phyloP scores from a whole-genome alignment of 1,140 invertebrate genomes.

The Grapholita molesta region DNA sequence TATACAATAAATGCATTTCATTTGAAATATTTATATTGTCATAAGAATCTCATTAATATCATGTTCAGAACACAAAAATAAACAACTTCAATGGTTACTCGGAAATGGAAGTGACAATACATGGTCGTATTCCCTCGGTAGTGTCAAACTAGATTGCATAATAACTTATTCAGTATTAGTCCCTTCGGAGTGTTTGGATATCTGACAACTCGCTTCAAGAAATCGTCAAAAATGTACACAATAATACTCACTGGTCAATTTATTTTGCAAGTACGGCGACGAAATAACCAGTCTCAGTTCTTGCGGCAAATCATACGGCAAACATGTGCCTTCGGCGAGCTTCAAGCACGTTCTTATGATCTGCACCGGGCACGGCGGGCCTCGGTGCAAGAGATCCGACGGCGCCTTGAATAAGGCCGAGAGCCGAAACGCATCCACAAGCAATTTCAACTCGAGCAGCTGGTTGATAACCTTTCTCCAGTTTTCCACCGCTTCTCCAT shows the following conservation, averaged over 20 bases:
- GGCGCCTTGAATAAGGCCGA: constrained; percentile 54
- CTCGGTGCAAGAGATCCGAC: constrained; percentile 49
- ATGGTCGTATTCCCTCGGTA: too few species aligned
- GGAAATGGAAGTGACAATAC: too few species aligned
- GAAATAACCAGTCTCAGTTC: constrained; percentile 65
- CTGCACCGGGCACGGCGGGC: constrained; percentile 56
- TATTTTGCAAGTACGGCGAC: constrained; percentile 57
- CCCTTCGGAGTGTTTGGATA: too few species aligned
- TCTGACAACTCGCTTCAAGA: too few species aligned
- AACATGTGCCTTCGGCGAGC: constrained; percentile 59
- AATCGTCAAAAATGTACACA: not conserved
- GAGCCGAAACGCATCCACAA: constrained; percentile 64
- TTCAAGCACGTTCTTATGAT: constrained; percentile 61
- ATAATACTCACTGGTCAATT: constrained; percentile 51
- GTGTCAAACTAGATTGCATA: too few species aligned
- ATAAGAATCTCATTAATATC: too few species aligned
- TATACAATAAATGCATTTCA: too few species aligned
- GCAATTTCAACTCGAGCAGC: constrained; percentile 53
- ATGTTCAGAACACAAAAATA: too few species aligned
- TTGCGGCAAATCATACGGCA: constrained; percentile 66
- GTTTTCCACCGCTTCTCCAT: constrained; percentile 49
- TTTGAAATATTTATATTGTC: too few species aligned
- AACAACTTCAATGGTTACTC: too few species aligned
- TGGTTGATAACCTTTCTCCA: constrained; percentile 55
- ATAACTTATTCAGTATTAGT: too few species aligned